phyloP scores from a whole-genome alignment of 1,140 invertebrate species.

The Tetranychus cinnabarinus region DNA sequence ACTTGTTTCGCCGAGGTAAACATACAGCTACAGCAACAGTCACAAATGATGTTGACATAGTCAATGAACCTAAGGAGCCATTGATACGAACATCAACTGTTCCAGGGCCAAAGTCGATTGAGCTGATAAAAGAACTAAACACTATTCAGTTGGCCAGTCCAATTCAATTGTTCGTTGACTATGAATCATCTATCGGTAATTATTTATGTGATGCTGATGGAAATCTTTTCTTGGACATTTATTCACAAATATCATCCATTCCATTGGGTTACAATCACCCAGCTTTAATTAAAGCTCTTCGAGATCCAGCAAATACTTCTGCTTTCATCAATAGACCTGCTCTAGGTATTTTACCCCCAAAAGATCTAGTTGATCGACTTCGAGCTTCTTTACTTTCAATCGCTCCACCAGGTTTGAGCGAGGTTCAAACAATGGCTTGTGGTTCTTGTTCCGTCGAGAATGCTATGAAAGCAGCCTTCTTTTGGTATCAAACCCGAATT shows the following conservation, averaged over 20 bases:
- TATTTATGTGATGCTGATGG: conserved; percentile 92
- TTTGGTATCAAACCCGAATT: conserved; percentile 26
- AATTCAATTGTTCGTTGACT: conserved; percentile 81
- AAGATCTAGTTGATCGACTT: conserved; percentile 54
- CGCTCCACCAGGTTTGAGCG: conserved; percentile 13
- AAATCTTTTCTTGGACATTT: conserved; percentile 67
- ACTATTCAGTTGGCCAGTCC: conserved; percentile 38
- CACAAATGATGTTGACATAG: no score
- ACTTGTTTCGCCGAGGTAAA: no score
- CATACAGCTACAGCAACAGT: no score
- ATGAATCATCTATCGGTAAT: conserved; percentile 76
- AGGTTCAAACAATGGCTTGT: conserved; percentile 74
- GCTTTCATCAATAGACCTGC: conserved; percentile 74
- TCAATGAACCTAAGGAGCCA: conserved; percentile 40
- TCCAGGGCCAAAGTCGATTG: conserved; percentile 42
- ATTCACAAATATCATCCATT: conserved; percentile 87
- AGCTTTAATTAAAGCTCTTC: conserved; percentile 46
- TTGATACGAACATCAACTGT: conserved; percentile 31
- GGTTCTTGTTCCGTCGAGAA: conserved; percentile 85
- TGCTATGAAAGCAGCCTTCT: conserved; percentile 53
- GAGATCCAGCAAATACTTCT: conserved; percentile 45
- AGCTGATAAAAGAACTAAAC: conserved; percentile 32
- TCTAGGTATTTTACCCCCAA: conserved; percentile 64
- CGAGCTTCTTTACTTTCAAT: conserved; percentile 42
- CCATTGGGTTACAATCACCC: conserved; percentile 91